A percentile compares a stretch with the other conserved stretches of the same genome.
These are phyloP conservation scores for Colletes gigas DNA, from an alignment of 1,140 invertebrate genomes.

Conservation along the genomic window DNA sequence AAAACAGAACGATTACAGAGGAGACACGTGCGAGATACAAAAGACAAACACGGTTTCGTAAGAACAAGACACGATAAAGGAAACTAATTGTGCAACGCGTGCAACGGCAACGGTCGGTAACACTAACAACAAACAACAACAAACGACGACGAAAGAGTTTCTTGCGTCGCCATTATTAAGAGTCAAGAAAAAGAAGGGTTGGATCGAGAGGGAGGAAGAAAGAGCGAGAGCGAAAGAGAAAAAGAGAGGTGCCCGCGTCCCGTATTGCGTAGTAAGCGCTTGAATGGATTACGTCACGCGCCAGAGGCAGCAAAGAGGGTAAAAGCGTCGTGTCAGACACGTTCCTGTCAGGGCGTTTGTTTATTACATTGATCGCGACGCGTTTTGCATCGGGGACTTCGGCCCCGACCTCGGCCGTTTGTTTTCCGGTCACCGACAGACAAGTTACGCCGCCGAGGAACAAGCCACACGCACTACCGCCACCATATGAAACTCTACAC, in stretches of 20 bases:
- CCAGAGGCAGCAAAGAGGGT: conserved; percentile 55
- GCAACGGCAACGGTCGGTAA: neutral
- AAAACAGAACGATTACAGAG: neutral
- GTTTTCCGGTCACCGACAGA: conserved; percentile 28
- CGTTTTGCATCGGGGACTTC: conserved; percentile 40
- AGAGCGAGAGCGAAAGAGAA: conserved; percentile 12
- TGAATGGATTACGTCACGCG: conserved; percentile 75
- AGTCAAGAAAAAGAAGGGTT: neutral
- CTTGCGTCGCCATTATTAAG: conserved; percentile 6
- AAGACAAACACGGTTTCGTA: neutral
- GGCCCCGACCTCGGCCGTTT: conserved; percentile 42
- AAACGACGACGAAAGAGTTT: neutral
- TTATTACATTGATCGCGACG: conserved; percentile 16
- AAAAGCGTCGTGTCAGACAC: conserved; percentile 37
- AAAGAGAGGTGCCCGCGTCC: conserved; percentile 38
- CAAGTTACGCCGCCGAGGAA: neutral
- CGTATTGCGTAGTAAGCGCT: conserved; percentile 74
- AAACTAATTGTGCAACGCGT: conserved; percentile 13
- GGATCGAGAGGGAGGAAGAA: neutral
- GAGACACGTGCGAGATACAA: conserved; percentile 19
- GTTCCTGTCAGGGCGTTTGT: conserved; percentile 7
- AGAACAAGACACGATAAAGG: conserved; percentile 3
- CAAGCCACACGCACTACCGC: neutral
- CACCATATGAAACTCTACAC: conserved; percentile 17
- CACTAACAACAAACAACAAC: neutral